Evolutionary conservation across 2,797 vertebrate species (phyloP), one percentile per base, ranked within the genome.

Genomic region (Phalanger gymnotis): DNA sequence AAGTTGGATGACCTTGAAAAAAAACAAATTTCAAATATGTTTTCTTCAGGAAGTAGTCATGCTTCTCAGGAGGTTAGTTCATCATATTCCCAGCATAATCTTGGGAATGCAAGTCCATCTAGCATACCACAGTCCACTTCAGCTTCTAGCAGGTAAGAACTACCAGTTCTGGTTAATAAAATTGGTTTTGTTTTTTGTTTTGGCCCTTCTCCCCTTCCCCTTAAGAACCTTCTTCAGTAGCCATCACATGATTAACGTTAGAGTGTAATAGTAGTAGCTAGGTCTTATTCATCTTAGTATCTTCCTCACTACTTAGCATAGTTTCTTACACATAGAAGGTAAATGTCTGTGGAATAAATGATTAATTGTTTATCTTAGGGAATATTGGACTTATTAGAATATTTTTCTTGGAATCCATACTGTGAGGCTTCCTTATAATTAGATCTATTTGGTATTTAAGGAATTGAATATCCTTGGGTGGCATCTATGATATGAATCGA

Each of bases 21-120:
- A 92, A 54, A 94, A 13, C 91, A 58, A 57, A 53, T 94, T 97
- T 66, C 0, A 91, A 55, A 89, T 90, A 90, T 1, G 11, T 47
- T 97, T 93, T 96, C 73, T 28, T 6, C 97, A 99, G 99, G 99
- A 96, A 99, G 99, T 98, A 98, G 98, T 81, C 99, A 99, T 2
- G 97, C 98, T 0, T 98, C 98, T 31, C 99, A 99, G 25, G 98
- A 99, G 0, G 54, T 93, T 92, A 97, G 25, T 54, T 61, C 73
- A 0, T 87, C 95, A 0, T 97, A 96, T 57, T 94, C 98, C 54
- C 98, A 96, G 0, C 98, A 98, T 0, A 96, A 98, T 92, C 52
- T 96, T 53, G 61, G 98, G 51, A 97, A 96, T 57, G 51, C 92
- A 91, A 97, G 28, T 93, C 97, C 96, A 11, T 96, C 95, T 0